phyloP scores from a whole-genome alignment of 2,888 invertebrate species.

The Leucania comma region DNA sequence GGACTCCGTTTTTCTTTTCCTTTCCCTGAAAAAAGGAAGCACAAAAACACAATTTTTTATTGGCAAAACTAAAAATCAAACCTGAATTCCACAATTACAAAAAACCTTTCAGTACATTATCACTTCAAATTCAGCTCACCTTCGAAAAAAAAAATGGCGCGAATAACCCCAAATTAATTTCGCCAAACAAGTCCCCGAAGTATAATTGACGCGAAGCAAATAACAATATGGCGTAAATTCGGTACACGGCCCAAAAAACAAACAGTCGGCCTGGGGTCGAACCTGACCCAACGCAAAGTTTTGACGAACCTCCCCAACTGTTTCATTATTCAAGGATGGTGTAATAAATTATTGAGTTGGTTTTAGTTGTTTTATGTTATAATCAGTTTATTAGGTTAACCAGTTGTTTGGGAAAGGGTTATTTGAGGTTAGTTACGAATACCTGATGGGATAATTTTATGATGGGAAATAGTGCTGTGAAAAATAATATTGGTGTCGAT shows the following conservation, averaged over 20 bases:
- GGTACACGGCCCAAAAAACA: slow-evolving; percentile 44
- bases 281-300: slow-evolving; percentile 43
- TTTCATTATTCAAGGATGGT: slow-evolving; percentile 53
- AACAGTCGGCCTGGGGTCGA: slow-evolving; percentile 24
- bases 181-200: slow-evolving; percentile 43
- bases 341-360: slow-evolving; percentile 59
- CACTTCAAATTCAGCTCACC: slow-evolving; percentile 42
- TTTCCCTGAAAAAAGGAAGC: no score
- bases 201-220: slow-evolving; percentile 50
- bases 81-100: background rate
- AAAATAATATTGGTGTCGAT: slow-evolving; percentile 1
- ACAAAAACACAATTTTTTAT: background rate
- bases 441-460: slow-evolving; percentile 42
- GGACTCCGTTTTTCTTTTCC: no score
- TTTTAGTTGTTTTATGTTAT: slow-evolving; percentile 54
- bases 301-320: slow-evolving; percentile 52
- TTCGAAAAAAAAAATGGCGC: slow-evolving; percentile 23
- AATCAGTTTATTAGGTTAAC: slow-evolving; percentile 56
- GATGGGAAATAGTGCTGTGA: slow-evolving; percentile 16
- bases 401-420: slow-evolving; percentile 37
- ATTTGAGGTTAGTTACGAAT: slow-evolving; percentile 45
- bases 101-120: slow-evolving; percentile 19
- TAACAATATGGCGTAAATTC: slow-evolving; percentile 50
- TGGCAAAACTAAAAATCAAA: background rate
- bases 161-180: slow-evolving; percentile 53